Percentiles rank a stretch among this genome's conserved stretches.
Evolutionary conservation across 2,113 vertebrate species (phyloP).

Genomic region (Petroica traversi): DNA sequence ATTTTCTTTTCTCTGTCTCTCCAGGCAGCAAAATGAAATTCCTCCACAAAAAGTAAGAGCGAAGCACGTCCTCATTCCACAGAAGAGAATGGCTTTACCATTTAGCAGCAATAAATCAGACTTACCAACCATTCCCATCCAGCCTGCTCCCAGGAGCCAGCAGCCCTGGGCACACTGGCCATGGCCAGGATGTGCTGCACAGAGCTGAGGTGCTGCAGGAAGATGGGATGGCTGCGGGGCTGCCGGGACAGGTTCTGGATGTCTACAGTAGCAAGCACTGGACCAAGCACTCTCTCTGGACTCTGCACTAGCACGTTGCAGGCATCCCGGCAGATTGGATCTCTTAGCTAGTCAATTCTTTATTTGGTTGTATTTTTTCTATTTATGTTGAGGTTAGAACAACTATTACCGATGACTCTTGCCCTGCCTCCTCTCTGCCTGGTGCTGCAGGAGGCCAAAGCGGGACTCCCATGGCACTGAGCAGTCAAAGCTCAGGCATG

Average conservation of each 20-base stretch:
- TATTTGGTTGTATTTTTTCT: conserved; percentile 52
- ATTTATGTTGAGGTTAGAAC: conserved; percentile 61
- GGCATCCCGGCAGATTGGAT: not conserved
- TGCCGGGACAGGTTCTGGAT: not conserved
- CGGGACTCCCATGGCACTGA: not conserved
- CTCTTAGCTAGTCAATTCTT: conserved; percentile 55
- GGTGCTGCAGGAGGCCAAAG: not conserved
- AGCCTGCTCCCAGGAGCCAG: not conserved
- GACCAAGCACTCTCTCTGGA: conserved; percentile 30
- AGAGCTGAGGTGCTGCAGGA: not conserved
- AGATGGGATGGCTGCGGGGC: not conserved
- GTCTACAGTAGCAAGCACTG: conserved; percentile 52
- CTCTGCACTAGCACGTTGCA: conserved; percentile 29
- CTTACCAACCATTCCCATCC: not conserved
- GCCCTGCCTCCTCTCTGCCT: not conserved
- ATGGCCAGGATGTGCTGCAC: rapidly evolving
- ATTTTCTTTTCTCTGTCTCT: conserved; percentile 2
- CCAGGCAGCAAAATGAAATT: conserved; percentile 82
- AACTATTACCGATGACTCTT: conserved; percentile 28
- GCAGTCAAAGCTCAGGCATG: not conserved
- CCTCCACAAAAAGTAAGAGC: conserved; percentile 78
- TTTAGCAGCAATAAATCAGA: not conserved
- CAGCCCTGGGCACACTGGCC: not conserved
- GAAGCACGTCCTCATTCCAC: not conserved
- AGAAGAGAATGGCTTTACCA: not conserved